Evolutionary conservation across 2,797 vertebrate species (phyloP), one percentile per base, ranked within the genome.

Genomic region (Galago senegalensis): DNA sequence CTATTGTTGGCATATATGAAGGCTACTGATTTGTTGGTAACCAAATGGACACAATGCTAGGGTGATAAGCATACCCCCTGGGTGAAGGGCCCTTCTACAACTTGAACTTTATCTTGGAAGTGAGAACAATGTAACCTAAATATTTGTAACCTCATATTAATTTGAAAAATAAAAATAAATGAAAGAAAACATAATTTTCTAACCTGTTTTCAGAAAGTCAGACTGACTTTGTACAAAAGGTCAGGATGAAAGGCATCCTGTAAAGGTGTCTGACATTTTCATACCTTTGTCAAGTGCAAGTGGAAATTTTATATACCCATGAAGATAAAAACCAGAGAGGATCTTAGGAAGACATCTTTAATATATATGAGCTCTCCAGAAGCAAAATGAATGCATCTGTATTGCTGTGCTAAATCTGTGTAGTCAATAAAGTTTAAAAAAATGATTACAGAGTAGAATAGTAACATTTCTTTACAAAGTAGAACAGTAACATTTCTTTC

Each of bases 401-500:
- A 89, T 93, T 87, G 16, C 63, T 95, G 17, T 80, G 72, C 82
- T 96, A 58, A 46, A 46, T 46, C 69, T 53, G 87, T 95, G 14
- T 86, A 93, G 58, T 93, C 65, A 95, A 93, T 84, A 27, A 14
- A 94, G 34, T 83, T 34, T 89, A 69, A 56, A 94, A 67, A 91
- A 86, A 63, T 27, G 40, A 43, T 43, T 43, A 43, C 40, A 43
- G 40, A 43, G 40, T 43, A 43, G 40, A 43, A 43, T 43, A 43
- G 40, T 43, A 7, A 43, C 40, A 43, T 43, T 43, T 72, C 72
- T 96, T 43, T 90, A 93, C 88, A 37, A 61, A 72, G 7, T 92
- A 79, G 14, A 89, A 5, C 27, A 65, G 56, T 60, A 87, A 79
- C 61, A 89, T 86, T 23, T 43, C 17, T 88, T 93, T 94, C 34